Conservation (phyloP, 2,888 invertebrate species). For the Amblyjoppa proteus region DNA sequence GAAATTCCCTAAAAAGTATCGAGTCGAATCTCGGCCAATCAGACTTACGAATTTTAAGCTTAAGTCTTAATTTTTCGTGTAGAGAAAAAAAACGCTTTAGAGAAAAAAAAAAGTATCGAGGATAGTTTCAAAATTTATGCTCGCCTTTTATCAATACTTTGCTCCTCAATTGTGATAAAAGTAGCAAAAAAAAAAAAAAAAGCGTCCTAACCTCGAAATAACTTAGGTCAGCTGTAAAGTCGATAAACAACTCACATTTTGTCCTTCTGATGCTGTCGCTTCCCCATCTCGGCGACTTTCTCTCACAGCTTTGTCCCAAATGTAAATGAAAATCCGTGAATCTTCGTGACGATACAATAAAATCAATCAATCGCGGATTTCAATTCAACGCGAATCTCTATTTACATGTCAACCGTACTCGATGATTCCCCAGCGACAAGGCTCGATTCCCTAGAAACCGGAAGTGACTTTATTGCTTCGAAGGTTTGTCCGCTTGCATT, state of each 20-base stretch:
- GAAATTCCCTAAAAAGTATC: too few relatives aligned
- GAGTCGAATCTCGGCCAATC: too few relatives aligned
- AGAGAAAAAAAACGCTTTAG: too few relatives aligned
- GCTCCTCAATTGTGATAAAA: not conserved
- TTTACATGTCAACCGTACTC: not conserved
- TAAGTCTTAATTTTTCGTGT: too few relatives aligned
- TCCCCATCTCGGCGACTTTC: conserved; percentile 90
- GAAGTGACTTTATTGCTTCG: not conserved
- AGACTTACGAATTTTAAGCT: too few relatives aligned
- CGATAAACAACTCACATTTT: conserved; percentile 90
- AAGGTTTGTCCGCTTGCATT: not conserved
- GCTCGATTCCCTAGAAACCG: not conserved
- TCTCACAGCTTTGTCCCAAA: conserved; percentile 38
- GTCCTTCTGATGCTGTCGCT: conserved; percentile 97
- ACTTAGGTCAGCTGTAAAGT: conserved; percentile 38
- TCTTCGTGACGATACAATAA: not conserved
- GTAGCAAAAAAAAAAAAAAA: conserved; percentile 11
- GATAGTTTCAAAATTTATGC: not conserved
- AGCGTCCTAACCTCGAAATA: conserved; percentile 33
- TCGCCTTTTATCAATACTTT: not conserved
- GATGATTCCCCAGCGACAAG: not conserved
- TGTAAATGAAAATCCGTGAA: not conserved
- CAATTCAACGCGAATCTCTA: not conserved
- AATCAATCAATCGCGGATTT: not conserved
- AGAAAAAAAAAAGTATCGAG: too few relatives aligned